Evolutionary conservation across 2,888 invertebrate genomes (phyloP).

Genomic region (Pseudeuparius sepicola): DNA sequence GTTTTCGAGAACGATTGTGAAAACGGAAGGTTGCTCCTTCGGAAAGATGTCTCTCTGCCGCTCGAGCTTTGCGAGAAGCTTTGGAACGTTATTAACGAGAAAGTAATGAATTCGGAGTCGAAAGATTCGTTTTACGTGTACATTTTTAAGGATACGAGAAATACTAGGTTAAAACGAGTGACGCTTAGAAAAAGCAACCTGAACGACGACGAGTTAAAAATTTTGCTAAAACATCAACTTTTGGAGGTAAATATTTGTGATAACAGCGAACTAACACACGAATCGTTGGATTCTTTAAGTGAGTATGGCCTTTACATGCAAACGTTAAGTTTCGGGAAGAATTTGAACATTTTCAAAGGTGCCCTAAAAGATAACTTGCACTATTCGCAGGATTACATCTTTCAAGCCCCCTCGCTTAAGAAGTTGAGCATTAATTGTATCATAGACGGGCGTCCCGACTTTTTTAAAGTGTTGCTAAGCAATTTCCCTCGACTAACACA

Average conservation of each 20-base stretch:
- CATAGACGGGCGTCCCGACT: constrained; percentile 40
- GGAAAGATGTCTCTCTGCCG: constrained; percentile 54
- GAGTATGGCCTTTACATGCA: constrained; percentile 57
- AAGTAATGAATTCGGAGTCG: constrained; percentile 39
- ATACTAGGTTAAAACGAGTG: constrained; percentile 59
- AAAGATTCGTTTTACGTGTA: constrained; percentile 59
- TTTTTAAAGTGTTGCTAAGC: constrained; percentile 47
- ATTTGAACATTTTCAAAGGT: constrained; percentile 48
- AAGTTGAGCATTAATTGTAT: constrained; percentile 49
- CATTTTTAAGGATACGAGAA: constrained; percentile 56
- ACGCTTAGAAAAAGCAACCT: constrained; percentile 61
- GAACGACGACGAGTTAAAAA: constrained; percentile 59
- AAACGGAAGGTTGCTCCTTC: constrained; percentile 42
- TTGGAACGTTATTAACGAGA: constrained; percentile 47
- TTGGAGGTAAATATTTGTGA: constrained; percentile 65
- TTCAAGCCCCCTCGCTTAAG: constrained; percentile 50
- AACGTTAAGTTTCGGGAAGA: constrained; percentile 60
- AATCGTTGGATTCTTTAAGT: constrained; percentile 57
- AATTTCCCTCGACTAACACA: constrained; percentile 53
- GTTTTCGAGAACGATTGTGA: constrained; percentile 45
- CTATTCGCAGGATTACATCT: constrained; percentile 40
- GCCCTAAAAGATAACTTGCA: constrained; percentile 27
- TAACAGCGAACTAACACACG: constrained; percentile 56
- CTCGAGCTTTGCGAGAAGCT: constrained; percentile 63
- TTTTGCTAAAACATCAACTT: constrained; percentile 63